Conservation (phyloP, 2,797 vertebrate genomes). For the Danio kyathit region DNA sequence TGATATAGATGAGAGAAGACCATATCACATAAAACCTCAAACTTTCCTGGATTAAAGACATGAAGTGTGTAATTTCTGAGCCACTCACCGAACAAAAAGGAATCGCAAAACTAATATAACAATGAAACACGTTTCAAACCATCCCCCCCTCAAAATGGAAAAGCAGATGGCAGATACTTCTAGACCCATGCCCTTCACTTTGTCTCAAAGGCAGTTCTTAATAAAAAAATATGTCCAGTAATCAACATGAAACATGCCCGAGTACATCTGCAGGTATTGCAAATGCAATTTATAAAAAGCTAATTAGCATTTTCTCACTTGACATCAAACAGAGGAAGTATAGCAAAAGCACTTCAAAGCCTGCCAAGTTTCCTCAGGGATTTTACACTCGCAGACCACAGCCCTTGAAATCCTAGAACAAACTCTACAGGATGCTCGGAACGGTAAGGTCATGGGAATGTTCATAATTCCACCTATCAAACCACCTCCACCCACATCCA, state of each 20-base stretch:
- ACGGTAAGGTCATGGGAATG: conserved; percentile 50
- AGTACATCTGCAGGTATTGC: conserved; percentile 37
- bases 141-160: not conserved
- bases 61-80: not conserved
- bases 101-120: not conserved
- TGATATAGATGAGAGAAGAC: not conserved
- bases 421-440: conserved; percentile 48
- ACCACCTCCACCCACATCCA: conserved; percentile 11
- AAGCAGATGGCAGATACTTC: conserved; percentile 6
- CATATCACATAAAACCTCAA: not conserved
- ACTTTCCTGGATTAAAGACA: not conserved
- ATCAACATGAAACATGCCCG: not conserved
- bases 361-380: conserved; percentile 47
- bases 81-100: not conserved
- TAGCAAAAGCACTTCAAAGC: conserved; percentile 44
- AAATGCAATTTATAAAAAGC: conserved; percentile 41
- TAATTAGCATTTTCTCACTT: conserved; percentile 40
- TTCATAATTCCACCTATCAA: conserved; percentile 44
- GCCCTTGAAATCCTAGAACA: conserved; percentile 54
- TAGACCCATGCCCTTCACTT: not conserved
- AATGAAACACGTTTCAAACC: not conserved
- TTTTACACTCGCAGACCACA: conserved; percentile 53
- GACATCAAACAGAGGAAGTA: conserved; percentile 30
- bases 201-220: not conserved
- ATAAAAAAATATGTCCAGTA: conserved; percentile 6